Evolutionary conservation across 2,113 vertebrate species (phyloP), one percentile per base, ranked within the genome.

Genomic region (Aspidoscelis tigris): DNA sequence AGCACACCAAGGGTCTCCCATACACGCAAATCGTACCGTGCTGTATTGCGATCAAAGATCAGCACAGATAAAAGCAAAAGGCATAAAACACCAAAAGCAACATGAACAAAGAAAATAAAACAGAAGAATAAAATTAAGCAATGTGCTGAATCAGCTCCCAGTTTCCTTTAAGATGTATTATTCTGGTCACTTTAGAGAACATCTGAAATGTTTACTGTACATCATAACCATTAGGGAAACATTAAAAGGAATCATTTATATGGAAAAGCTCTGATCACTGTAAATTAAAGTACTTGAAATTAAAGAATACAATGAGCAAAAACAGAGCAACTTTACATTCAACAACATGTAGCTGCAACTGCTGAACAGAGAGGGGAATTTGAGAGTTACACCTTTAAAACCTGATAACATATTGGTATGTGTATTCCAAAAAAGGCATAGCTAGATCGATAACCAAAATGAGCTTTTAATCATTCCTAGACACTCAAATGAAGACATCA

Each of bases 391-490:
- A 44, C n/a, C 87, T 3, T 39, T 16, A 16, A 24, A 12, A 71
- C 2, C 5, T 5, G 26, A 47, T 1, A 6, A 81, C n/a, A 26
- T 3, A 70, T 41, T 0, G 2, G 0, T 65, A 8, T n/a, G 72
- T 72, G 78, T 4, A 24, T 26, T 81, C 58, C 22, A 18, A 0
- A 3, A 71, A 20, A 87, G 80, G 39, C 65, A 16, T 6, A 9
- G 7, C 44, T 18, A 75, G 61, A 33, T 8, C 72, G 33, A 41
- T 0, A 44, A 81, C 43, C 0, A 18, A 0, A 53, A 43, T 41
- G 22, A 41, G 80, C 73, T 81, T 89, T 69, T 81, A 81, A 85
- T 77, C 78, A 72, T 21, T 79, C 70, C 39, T 77, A 71, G 55
- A 66, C 86, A 61, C 68, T 73, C 78, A 85, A 76, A 74, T 47